Base-by-base conservation (phyloP, 2,797 vertebrate species). In the Eptatretus atami region DNA sequence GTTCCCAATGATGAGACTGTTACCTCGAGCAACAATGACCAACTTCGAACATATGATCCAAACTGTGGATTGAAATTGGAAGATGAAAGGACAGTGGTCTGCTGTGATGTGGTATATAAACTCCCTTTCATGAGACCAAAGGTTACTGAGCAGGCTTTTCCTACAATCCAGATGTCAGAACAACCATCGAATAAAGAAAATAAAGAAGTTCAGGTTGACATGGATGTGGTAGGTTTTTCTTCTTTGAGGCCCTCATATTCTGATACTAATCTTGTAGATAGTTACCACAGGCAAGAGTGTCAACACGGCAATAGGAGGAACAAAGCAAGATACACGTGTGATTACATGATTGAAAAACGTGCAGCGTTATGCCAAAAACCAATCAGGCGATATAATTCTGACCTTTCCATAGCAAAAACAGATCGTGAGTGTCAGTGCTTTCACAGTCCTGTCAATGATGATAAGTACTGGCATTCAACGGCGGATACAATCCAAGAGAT, bases 61-160 rank as follows among this genome's bases (percentile, higher is more conserved):
- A 44, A 44, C 31, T 8, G 31, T 44, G 31, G 31, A 44, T 44
- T 44, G 31, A 8, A 44, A 44, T 44, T 44, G 31, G 84, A 90
- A 74, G 72, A 83, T 0, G 88, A 98, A 72, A 90, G 81, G 73
- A 86, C 90, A 68, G 78, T 83, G 64, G 87, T 82, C 25, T 99
- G 93, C 73, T 99, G 93, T 63, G 92, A 99, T 67, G 77, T 98
- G 71, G 92, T 96, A 72, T 99, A 98, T 73, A 92, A 86, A 74
- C 78, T 99, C 68, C 93, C 92, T 66, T 99, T 98, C 15, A 78
- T 80, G 63, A 73, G 86, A 66, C 57, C 57, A 10, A 24, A n/a
- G n/a, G 10, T 61, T 25, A 69, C 74, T 64, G 84, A 90, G 64
- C 67, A 67, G 0, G 67, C 69, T 15, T 77, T 78, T 55, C 31